phyloP scores from a whole-genome alignment of 2,888 invertebrate species.

The Hydrotaea cyrtoneurina region DNA sequence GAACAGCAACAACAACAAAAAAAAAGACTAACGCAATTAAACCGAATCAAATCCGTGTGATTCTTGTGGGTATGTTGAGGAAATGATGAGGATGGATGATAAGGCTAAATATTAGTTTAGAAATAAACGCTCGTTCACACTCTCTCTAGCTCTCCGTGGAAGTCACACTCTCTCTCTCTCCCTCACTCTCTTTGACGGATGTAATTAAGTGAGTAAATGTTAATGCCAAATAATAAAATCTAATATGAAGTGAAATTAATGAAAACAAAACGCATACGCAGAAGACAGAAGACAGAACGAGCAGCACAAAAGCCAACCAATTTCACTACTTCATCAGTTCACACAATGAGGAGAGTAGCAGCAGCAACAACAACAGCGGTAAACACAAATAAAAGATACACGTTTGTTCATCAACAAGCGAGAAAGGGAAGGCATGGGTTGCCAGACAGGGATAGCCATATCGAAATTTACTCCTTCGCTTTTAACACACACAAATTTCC shows the following conservation, averaged over 20 bases:
- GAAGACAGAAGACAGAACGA: not conserved
- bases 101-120: not conserved
- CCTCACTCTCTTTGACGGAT: not conserved
- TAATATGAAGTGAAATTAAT: not conserved
- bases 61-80: not conserved
- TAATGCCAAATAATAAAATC: not conserved
- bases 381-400: not conserved
- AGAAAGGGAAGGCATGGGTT: not conserved
- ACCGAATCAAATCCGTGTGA: not conserved
- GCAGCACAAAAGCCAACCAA: not conserved
- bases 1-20: not conserved
- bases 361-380: too few relatives aligned
- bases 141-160: not conserved
- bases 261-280: constrained; percentile 12
- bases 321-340: not conserved
- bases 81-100: constrained; percentile 18
- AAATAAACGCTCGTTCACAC: not conserved
- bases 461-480: not conserved
- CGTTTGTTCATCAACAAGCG: not conserved
- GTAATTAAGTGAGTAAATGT: constrained; percentile 3
- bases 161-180: not conserved
- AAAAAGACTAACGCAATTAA: too few relatives aligned
- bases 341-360: not conserved
- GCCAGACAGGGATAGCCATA: not conserved
- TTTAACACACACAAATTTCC: constrained; percentile 31